A percentile compares a stretch with the other conserved stretches of the same genome.
These are phyloP conservation scores for Eolophus roseicapilla DNA, from an alignment of 2,113 vertebrate genomes.

Conservation along the genomic window DNA sequence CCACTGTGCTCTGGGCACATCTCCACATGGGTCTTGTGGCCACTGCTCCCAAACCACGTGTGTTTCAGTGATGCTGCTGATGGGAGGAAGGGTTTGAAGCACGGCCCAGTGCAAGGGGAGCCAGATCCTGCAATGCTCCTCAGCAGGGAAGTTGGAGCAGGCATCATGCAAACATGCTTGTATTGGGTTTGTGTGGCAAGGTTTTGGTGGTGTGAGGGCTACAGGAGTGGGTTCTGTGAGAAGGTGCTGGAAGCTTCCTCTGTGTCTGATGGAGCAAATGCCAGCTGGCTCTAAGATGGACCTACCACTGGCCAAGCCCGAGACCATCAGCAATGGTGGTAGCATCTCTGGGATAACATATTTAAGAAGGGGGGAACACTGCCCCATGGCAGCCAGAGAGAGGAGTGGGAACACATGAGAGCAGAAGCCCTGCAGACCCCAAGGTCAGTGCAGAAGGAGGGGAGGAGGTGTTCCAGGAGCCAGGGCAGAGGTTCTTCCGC, in stretches of 20 bases:
- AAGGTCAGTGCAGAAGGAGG: neutral
- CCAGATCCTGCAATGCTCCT: neutral
- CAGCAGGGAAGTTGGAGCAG: neutral
- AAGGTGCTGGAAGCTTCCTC: neutral
- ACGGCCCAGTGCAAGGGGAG: neutral
- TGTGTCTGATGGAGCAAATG: neutral
- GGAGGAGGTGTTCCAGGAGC: neutral
- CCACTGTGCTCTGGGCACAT: neutral
- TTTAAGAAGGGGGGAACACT: neutral
- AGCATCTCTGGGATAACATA: neutral
- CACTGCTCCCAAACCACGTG: neutral
- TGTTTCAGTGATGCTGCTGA: neutral
- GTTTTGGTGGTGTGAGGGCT: neutral
- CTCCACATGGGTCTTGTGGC: neutral
- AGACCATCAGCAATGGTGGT: neutral
- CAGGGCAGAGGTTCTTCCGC: neutral
- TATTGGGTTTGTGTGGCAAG: neutral
- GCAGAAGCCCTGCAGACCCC: neutral
- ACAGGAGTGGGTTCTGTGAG: neutral
- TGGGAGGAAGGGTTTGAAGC: neutral
- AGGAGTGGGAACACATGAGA: neutral
- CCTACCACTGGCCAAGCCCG: neutral
- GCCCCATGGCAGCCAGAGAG: neutral
- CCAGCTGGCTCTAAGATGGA: neutral
- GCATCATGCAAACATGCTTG: rapidly evolving